These are phyloP conservation scores for Microcebus lehilahytsara DNA, from an alignment of 2,113 vertebrate species.

Conservation along the genomic window DNA sequence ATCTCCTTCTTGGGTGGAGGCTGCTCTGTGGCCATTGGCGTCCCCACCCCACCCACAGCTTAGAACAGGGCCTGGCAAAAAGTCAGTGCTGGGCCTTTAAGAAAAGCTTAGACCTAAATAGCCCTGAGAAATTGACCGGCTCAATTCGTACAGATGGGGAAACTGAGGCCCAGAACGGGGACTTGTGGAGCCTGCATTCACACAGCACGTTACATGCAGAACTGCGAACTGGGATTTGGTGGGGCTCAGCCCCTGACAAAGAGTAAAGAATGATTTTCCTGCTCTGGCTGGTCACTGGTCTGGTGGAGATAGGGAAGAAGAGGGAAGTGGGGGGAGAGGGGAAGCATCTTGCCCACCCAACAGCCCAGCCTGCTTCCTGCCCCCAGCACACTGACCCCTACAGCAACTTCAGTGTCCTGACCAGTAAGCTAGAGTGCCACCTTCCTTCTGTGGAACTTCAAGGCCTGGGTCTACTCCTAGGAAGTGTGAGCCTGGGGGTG, in stretches of 20 bases:
- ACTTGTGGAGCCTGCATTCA: not conserved
- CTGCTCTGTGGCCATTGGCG: not conserved
- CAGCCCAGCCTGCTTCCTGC: not conserved
- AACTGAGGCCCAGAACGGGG: not conserved
- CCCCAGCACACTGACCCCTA: not conserved
- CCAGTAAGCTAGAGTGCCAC: not conserved
- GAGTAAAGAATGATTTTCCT: conserved; percentile 6
- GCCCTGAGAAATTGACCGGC: not conserved
- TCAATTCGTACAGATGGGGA: not conserved
- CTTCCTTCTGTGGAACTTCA: not conserved
- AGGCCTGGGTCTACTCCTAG: not conserved
- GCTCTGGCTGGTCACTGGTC: not conserved
- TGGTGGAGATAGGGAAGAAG: not conserved
- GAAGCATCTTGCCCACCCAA: conserved; percentile 1
- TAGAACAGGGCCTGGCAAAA: not conserved
- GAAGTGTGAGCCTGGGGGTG: not conserved
- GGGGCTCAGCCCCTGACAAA: not conserved
- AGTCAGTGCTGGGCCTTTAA: not conserved
- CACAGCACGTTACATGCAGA: not conserved
- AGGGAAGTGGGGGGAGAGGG: not conserved
- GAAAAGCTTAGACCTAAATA: conserved; percentile 28
- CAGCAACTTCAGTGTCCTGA: not conserved
- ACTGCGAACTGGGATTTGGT: not conserved
- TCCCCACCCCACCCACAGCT: not conserved
- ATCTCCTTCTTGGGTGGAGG: not conserved